Evolutionary conservation across 1,140 invertebrate genomes (phyloP), one percentile per base, ranked within the genome.

Genomic region (Rhyacophila brunnea): DNA sequence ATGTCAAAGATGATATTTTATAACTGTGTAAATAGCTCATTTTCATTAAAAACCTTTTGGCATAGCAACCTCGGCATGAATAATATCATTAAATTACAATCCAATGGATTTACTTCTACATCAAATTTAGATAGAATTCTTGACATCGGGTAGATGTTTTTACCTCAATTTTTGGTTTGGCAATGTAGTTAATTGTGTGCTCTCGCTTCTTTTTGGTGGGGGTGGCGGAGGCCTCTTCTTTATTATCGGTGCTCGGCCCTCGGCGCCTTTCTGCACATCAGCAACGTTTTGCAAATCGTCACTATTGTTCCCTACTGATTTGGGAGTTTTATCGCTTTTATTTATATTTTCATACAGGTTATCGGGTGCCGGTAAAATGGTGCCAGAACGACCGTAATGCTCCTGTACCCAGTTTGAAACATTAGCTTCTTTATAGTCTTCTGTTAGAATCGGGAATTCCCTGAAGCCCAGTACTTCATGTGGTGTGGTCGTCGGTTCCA

Each of bases 361-460:
- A 42, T 59, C 57, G 15, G 65, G 34, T 10, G 34, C 11, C 9
- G 19, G 19, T 10, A 23, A 1, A 20, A 53, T 44, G 9, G 51
- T 58, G 58, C 69, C 70, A 3, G 67, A 65, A 18, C 67, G 66
- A 0, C 91, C 91, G 66, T 93, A 93, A 66, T 93, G 91, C 67
- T 93, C 90, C 62, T 88, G 85, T n/a, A 93, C 89, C 91, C 92
- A 94, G 68, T 92, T 91, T 1, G 88, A 90, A 0, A 93, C 91
- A 23, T 88, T 90, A 7, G 89, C 89, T 68, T 92, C 90, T 9
- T 89, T 83, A 66, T 91, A 91, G 56, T 88, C 85, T 0, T 86
- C 81, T 1, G 84, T 74, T 3, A 84, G 73, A 35, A 64, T 43
- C 0, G 87, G 85, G 10, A 85, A 89, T 68, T 91, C 89, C 18